Base-by-base conservation (phyloP, 2,888 invertebrate genomes). In the Drosophila leonis region DNA sequence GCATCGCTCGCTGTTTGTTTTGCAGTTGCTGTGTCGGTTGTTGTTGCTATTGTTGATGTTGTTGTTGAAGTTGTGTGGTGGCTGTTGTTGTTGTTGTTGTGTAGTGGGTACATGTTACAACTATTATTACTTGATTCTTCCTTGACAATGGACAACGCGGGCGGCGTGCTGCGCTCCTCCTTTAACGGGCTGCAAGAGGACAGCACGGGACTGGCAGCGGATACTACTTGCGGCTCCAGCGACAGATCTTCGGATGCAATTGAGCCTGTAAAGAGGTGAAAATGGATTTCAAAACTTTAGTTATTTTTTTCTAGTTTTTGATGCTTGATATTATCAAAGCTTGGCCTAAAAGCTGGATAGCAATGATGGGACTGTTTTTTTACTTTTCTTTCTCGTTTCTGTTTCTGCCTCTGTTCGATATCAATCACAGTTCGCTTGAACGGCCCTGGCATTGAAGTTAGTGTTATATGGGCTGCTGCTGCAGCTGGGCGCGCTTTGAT, bases 171-270 rank as follows among this genome's bases (percentile, higher is more conserved):
- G 91, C 94, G 94, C 90, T 95, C 95, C 90, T 95, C 95, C 92
- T 95, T 95, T 91, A 95, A 94, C 57, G 95, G 94, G 82, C 95
- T 95, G 75, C 94, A 95, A 84, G 93, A 88, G 82, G 93, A 89
- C 80, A 93, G 75, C 90, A 79, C 94, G 79, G 92, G 94, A 92
- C 92, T 94, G 65, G 90, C 84, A 57, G 91, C 90, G 60, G 92
- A 89, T 51, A 91, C 85, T 87, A 90, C 93, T 92, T 92, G 93
- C 74, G 93, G 95, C 90, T 95, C 95, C 91, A 97, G 93, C 39
- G 96, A 96, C 70, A 97, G 93, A 92, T 97, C 97, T 93, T 97
- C 97, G 88, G 96, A 96, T 90, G 96, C 95, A 92, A 97, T 94
- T 86, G 96, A 95, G 94, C 97, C 97, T 97, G 94, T 41, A 95